Base-by-base conservation (phyloP, 2,113 vertebrate genomes). In the Sinocyclocheilus maitianheensis region DNA sequence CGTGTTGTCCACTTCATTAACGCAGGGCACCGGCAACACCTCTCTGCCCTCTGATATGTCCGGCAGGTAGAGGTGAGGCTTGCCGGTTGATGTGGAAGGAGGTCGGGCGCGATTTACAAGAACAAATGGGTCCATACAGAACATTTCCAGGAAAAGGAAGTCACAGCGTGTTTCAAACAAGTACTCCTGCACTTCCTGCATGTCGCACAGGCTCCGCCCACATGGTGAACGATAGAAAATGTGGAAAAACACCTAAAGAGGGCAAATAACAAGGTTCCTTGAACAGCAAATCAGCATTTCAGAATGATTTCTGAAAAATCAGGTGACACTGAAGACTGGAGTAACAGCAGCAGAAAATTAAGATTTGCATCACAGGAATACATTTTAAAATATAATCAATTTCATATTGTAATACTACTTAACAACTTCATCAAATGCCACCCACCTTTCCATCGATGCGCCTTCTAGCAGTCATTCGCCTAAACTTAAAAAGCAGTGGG, bases 71-170 rank as follows among this genome's bases (percentile, higher is more conserved):
- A 96, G 95, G 89, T 90, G 94, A 0, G 95, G 95, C 12, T 94
- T 95, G 94, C 81, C 95, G 93, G 84, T 95, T 71, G 78, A 69
- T 40, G 80, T 96, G 78, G 95, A 95, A 0, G 96, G 93, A 20
- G 96, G 85, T 46, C 65, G 10, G 37, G 89, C 89, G 0, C 89
- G 84, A 43, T 88, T 96, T 72, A 97, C 96, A 89, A 97, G 90
- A 81, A 97, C 96, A 13, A 96, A 96, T 0, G 96, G 97, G 18
- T 97, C 97, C 86, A 97, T 83, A 91, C 96, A 97, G 92, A 97
- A 97, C 96, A 97, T 97, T 88, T 97, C 96, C 88, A 97, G 90
- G 90, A 94, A 96, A 0, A 97, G 90, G 87, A 96, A 97, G 89
- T 97, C 94, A 0, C 96, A 96, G 78, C 92, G 90, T 0, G 96